Conservation (phyloP, 2,797 vertebrate genomes). For the Anableps anableps region DNA sequence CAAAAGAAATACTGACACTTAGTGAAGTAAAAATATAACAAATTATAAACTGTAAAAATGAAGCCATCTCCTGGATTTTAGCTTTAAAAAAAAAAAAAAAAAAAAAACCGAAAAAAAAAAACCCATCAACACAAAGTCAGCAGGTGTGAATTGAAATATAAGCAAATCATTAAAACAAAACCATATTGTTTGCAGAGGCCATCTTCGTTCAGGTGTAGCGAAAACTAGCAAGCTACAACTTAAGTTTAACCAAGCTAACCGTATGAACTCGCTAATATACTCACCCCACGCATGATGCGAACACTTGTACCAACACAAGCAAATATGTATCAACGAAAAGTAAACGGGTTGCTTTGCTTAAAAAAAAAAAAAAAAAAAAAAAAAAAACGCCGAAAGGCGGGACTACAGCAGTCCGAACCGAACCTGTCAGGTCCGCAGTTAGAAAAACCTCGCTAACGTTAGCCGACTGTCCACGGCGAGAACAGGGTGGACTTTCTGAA, state of each 20-base stretch:
- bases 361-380: neutral
- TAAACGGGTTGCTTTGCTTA: slow-evolving; percentile 45
- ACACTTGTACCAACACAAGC: neutral
- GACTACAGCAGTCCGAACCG: slow-evolving; percentile 19
- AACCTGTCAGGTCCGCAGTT: slow-evolving; percentile 36
- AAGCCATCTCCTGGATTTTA: neutral
- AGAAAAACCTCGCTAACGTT: slow-evolving; percentile 41
- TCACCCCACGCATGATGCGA: neutral
- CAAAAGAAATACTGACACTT: slow-evolving; percentile 39
- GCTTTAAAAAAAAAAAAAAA: neutral
- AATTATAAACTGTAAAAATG: neutral
- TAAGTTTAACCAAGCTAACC: slow-evolving; percentile 33
- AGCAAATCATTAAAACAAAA: slow-evolving; percentile 22
- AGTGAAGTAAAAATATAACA: slow-evolving; percentile 15
- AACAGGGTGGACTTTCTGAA: slow-evolving; percentile 62
- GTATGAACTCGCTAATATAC: neutral
- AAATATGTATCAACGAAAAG: neutral
- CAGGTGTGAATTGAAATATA: slow-evolving; percentile 17
- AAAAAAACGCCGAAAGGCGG: slow-evolving; percentile 11
- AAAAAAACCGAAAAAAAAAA: neutral
- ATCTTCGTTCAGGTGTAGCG: slow-evolving; percentile 25
- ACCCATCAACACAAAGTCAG: neutral
- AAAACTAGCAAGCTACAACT: slow-evolving; percentile 29
- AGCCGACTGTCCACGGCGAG: slow-evolving; percentile 41
- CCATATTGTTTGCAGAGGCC: slow-evolving; percentile 15